Conservation (phyloP, 2,888 invertebrate species). For the Phalera bucephala region DNA sequence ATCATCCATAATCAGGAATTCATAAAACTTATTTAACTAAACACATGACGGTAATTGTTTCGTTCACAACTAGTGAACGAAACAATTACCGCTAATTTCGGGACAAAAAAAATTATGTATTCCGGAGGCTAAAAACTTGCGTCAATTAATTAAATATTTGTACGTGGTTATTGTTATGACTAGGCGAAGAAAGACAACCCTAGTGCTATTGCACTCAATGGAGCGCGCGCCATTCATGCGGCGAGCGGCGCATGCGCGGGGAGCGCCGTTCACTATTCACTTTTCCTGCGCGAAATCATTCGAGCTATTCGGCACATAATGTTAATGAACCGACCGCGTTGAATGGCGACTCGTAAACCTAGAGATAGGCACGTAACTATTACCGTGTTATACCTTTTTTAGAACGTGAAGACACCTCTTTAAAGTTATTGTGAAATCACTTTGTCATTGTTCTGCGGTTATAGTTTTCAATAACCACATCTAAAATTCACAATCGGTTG, state of each 20-base stretch:
- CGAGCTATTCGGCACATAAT: constrained; percentile 30
- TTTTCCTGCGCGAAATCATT: constrained; percentile 41
- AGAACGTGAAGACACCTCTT: not conserved
- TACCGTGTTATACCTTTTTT: not conserved
- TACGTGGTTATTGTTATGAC: too few species aligned
- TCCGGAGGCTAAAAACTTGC: too few species aligned
- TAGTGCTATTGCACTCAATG: constrained; percentile 50
- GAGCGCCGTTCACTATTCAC: constrained; percentile 44
- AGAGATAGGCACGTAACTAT: not conserved
- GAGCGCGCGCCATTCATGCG: constrained; percentile 65
- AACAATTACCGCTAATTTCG: too few species aligned
- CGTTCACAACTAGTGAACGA: too few species aligned
- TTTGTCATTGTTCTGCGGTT: not conserved
- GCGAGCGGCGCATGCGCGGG: constrained; percentile 49
- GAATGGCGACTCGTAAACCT: constrained; percentile 17
- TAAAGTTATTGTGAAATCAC: not conserved
- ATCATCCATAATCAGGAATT: too few species aligned
- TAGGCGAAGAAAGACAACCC: too few species aligned
- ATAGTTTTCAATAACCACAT: too few species aligned
- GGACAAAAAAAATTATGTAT: too few species aligned
- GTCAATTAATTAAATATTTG: too few species aligned
- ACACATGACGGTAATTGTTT: too few species aligned
- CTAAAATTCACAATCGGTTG: too few species aligned
- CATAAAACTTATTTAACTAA: too few species aligned
- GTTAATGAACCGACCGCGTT: constrained; percentile 34